A percentile compares a stretch with the other conserved stretches of the same genome.
Evolutionary conservation across 2,113 vertebrate species (phyloP).

Genomic region (Tonatia bakeri): DNA sequence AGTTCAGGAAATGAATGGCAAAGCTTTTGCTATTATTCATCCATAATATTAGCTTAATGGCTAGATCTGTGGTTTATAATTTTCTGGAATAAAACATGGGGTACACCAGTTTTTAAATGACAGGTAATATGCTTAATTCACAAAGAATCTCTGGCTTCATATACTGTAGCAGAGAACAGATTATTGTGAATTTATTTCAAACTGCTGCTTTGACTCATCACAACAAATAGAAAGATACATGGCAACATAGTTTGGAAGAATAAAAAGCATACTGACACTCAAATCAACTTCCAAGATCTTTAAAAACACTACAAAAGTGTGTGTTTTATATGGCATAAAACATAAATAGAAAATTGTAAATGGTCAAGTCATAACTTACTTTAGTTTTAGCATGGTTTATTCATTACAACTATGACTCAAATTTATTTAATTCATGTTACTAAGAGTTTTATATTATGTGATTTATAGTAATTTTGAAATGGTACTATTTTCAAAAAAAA

Average conservation of each 20-base stretch:
- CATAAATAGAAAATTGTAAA: neutral
- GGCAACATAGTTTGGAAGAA: neutral
- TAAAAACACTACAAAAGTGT: neutral
- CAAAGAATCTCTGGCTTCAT: neutral
- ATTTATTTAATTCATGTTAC: neutral
- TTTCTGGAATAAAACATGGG: neutral
- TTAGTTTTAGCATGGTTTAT: neutral
- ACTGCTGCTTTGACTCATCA: neutral
- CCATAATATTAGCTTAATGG: neutral
- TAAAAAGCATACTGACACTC: neutral
- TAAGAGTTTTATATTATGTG: neutral
- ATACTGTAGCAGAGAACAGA: neutral
- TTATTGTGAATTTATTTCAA: neutral
- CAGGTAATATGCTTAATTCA: neutral
- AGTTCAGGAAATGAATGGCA: neutral
- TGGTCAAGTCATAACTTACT: neutral
- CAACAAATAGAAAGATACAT: neutral
- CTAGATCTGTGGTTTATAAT: neutral
- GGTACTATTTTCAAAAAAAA: neutral
- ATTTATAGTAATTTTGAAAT: constrained; percentile 12
- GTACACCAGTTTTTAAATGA: neutral
- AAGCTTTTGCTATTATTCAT: neutral
- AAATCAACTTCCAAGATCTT: neutral
- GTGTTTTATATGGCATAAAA: neutral
- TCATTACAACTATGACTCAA: neutral